phyloP scores from a whole-genome alignment of 2,888 invertebrate genomes.

The Ptilodon capucinus region DNA sequence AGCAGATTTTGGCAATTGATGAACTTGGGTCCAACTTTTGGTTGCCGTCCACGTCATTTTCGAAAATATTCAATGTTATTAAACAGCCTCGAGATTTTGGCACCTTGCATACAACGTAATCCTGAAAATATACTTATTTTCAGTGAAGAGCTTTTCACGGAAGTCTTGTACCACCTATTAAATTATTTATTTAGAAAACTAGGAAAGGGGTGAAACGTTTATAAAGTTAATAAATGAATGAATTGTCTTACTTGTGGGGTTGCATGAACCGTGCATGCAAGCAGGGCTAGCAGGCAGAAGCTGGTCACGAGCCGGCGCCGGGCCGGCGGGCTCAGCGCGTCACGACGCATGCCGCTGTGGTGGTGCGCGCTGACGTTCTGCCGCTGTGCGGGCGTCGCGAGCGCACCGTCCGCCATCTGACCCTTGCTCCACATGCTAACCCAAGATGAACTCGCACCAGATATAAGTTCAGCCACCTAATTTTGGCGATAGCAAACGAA shows the following conservation, averaged over 20 bases:
- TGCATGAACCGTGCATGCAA: slow-evolving; percentile 12
- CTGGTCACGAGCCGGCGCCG: slow-evolving; percentile 9
- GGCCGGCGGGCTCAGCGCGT: slow-evolving; percentile 32
- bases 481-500: slow-evolving; percentile 67
- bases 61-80: slow-evolving; percentile 38
- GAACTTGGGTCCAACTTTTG: slow-evolving; percentile 23
- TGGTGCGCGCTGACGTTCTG: slow-evolving; percentile 61
- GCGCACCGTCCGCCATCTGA: slow-evolving; percentile 66
- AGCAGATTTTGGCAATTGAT: slow-evolving; percentile 38
- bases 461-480: slow-evolving; percentile 79
- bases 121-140: slow-evolving; percentile 25
- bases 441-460: slow-evolving; percentile 66
- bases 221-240: slow-evolving; percentile 1
- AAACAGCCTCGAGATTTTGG: slow-evolving; percentile 43
- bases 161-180: too few relatives aligned
- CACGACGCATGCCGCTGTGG: slow-evolving; percentile 63
- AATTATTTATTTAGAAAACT: too few relatives aligned
- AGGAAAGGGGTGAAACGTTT: not conserved
- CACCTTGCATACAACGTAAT: slow-evolving; percentile 48
- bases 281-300: slow-evolving; percentile 16
- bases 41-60: slow-evolving; percentile 21
- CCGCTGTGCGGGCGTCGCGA: slow-evolving; percentile 36
- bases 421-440: slow-evolving; percentile 59
- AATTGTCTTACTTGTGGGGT: slow-evolving; percentile 34
- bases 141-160: slow-evolving; percentile 3